Conservation (phyloP, 2,888 invertebrate genomes). For the Ceraclea dissimilis region DNA sequence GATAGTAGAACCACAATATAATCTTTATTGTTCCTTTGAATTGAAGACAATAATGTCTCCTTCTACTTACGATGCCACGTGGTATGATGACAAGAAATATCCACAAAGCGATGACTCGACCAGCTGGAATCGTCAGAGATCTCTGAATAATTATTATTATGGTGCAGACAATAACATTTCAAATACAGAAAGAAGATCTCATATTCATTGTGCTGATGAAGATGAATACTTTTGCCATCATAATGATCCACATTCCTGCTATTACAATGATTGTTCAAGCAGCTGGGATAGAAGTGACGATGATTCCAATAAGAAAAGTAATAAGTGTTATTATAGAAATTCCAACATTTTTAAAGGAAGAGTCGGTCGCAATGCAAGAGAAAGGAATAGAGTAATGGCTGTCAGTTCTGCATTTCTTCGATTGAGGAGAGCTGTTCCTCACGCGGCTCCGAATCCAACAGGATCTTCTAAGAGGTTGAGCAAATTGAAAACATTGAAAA, state of each 20-base stretch:
- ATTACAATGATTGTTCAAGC: no score
- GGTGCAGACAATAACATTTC: neutral
- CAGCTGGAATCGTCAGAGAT: neutral
- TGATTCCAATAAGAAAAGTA: no score
- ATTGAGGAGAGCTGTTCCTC: conserved; percentile 43
- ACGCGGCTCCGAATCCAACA: conserved; percentile 21
- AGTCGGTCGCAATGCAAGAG: conserved; percentile 42
- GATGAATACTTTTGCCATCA: no score
- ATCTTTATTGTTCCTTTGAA: conserved; percentile 23
- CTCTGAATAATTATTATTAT: neutral
- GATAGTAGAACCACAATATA: conserved; percentile 19
- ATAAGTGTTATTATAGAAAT: neutral
- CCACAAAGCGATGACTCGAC: neutral
- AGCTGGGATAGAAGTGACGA: no score
- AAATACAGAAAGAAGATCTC: neutral
- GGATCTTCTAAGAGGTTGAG: conserved; percentile 38
- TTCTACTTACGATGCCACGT: conserved; percentile 1
- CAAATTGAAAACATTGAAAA: conserved; percentile 45
- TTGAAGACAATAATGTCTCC: conserved; percentile 19
- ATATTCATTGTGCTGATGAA: no score
- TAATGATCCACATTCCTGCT: no score
- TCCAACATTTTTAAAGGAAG: conserved; percentile 11
- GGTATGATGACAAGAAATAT: neutral
- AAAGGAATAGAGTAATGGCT: conserved; percentile 46
- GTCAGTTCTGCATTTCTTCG: conserved; percentile 46